Evolutionary conservation across 2,888 invertebrate genomes (phyloP), one percentile per base, ranked within the genome.

Genomic region (Ernsta delagoae): DNA sequence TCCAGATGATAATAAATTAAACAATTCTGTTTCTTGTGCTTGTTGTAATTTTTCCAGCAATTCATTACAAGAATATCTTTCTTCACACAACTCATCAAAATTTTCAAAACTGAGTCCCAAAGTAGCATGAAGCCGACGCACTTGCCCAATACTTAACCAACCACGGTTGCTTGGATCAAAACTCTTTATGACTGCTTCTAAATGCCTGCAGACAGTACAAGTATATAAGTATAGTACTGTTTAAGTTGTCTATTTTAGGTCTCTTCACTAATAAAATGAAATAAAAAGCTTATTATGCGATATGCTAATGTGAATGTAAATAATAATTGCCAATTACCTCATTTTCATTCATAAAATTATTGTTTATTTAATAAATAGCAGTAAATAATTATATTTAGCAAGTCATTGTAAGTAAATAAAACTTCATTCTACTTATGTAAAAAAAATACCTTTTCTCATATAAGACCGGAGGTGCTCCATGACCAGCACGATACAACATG

Each of bases 151-250:
- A 69, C 79, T 87, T 54, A 93, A 70, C 89, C 90, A 92, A 16
- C 92, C 92, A 16, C 90, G 83, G 66, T 86, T 77, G 16, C 89
- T 83, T 1, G 92, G 92, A 74, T 93, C 92, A 78, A 93, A 92
- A 76, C 92, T 93, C 76, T 87, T 89, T 1, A 93, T 59, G 9
- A 69, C 34, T 6, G 69, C 69, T 31, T 68, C 62, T 50, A 68
- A 62, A 68, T 64, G 63, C 16, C 65, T 71, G 50, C 0, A 65
- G 59, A 45, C 24, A 45, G 73, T 72, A 59, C n/a, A 45, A 9
- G 5, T 5, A 16, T 16, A 16, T 31, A 31, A 31, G 31, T 31
- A 16, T 16, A 16, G 1, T 16, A 16, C 16, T 16, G 16, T 16
- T 16, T 16, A 16, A 16, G 16, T 16, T 16, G 16, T 16, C 16